Evolutionary conservation across 2,113 vertebrate genomes (phyloP), one percentile per base, ranked within the genome.

Genomic region (Microtus montanus): DNA sequence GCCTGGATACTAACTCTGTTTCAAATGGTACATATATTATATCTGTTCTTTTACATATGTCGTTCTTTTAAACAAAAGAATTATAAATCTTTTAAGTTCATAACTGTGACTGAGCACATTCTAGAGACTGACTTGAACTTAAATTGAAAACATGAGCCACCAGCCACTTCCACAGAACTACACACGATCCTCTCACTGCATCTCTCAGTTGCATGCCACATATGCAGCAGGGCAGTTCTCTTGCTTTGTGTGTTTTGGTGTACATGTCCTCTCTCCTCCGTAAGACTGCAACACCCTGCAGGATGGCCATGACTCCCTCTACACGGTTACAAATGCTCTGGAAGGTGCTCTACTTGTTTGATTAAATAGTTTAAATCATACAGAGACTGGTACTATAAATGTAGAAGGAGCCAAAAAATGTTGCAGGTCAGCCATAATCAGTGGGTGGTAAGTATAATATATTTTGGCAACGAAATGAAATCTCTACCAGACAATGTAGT

Each of bases 401-500:
- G 63, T 86, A 28, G 26, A 94, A 73, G 8, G 49, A 93, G 85
- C 85, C 66, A 90, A 92, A 83, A 96, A 90, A 68, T 91, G 35
- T 73, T 85, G 84, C 89, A 92, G 83, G 84, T 22, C 92, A 97
- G 90, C 87, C 92, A 77, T 19, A 61, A 64, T 94, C 93, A 74
- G 75, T 86, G 71, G 88, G 63, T 74, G 10, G 28, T 20, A 26
- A 92, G 75, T 96, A 95, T 80, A 96, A 47, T 95, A 35, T 17
- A 71, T 92, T 96, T 97, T 93, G 44, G 87, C 94, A 92, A 87
- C 58, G 52, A 90, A 73, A 90, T 90, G 77, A 90, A 35, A 95
- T 66, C 44, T 92, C 30, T 68, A 93, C 44, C 30, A 87, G 63
- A 63, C 78, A 33, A 73, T 61, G 47, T 84, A 61, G 90, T 93